These are phyloP conservation scores for Fukomys damarensis DNA, from an alignment of 2,113 vertebrate species.

Conservation along the genomic window DNA sequence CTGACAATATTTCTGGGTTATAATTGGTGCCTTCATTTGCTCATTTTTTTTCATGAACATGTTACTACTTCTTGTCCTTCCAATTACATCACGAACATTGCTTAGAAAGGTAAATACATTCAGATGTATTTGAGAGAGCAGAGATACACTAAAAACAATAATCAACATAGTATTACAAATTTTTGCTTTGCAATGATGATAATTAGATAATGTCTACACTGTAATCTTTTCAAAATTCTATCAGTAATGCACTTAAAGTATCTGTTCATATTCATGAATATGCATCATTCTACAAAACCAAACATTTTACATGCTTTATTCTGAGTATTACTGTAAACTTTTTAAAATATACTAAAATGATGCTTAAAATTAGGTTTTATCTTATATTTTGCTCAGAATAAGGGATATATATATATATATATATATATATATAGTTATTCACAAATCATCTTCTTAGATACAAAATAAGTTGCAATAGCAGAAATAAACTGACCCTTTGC, in stretches of 20 bases:
- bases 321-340: background rate
- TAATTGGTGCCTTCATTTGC: background rate
- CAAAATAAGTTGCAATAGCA: background rate
- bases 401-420: background rate
- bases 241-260: background rate
- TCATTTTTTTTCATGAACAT: background rate
- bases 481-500: background rate
- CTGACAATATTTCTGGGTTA: background rate
- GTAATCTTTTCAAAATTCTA: slow-evolving; percentile 13
- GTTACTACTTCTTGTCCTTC: background rate
- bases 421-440: background rate
- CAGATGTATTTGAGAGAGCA: background rate
- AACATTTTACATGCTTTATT: background rate
- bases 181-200: background rate
- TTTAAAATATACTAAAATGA: background rate
- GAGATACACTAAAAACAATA: background rate
- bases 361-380: background rate
- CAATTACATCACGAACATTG: background rate
- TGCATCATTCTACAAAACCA: background rate
- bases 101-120: slow-evolving; percentile 7
- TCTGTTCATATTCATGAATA: background rate
- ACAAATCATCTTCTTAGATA: background rate
- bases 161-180: background rate
- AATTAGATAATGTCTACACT: slow-evolving; percentile 26
- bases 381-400: background rate